Base-by-base conservation (phyloP, 2,888 invertebrate genomes). In the Drosophila sordidapex region DNA sequence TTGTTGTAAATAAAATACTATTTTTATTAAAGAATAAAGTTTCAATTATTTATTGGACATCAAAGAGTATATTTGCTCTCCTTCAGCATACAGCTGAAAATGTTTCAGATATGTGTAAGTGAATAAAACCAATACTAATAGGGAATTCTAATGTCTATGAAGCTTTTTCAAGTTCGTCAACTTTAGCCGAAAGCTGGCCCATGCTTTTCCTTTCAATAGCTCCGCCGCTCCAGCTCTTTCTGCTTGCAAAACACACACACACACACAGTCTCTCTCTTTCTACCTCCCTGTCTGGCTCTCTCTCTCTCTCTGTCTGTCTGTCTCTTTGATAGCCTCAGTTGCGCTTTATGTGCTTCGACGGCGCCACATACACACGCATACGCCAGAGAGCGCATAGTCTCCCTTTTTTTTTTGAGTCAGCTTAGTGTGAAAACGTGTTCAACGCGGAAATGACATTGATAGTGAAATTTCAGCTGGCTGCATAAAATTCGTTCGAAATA, bases 361-460 rank as follows among this genome's bases (percentile, higher is more conserved):
- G 63, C 68, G 56, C 61, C 77, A 58, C 49, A 72, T 40, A 58
- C 53, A 72, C 36, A 61, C n/a, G 48, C 53, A 63, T 54, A 64
- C 68, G 71, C 53, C 70, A 66, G 74, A 63, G 70, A 73, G 68
- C 70, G 64, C 65, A 66, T 69, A 35, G 79, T 76, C 76, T 68
- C 48, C 73, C 60, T 59, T 66, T 68, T 77, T 74, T 70, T 76
- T 74, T 68, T 66, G 43, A 66, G 62, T 21, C 59, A 74, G 80
- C 83, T 88, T 87, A 89, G 82, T 83, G 82, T 76, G 74, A 71
- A 84, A 89, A 85, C 85, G 85, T 87, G 90, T 85, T 87, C 88
- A 68, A 79, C 71, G 87, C 88, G 90, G 88, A 85, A 85, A 79
- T 89, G 85, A 82, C 90, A 85, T 85, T 85, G 90, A 85, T 87